These are phyloP conservation scores for Coronaproctus castanopsis DNA, from an alignment of 2,888 invertebrate genomes.

Conservation along the genomic window DNA sequence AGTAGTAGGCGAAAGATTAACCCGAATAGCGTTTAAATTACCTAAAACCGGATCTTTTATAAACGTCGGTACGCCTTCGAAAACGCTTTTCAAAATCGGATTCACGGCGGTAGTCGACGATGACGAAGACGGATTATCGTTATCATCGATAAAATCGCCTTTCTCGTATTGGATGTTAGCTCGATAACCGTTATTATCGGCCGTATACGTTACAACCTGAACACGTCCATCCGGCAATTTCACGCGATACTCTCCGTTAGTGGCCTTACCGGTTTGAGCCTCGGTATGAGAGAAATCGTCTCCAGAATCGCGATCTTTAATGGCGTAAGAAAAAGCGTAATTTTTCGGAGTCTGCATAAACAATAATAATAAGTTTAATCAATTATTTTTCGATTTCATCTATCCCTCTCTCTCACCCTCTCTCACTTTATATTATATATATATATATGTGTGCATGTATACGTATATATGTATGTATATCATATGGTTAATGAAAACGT, in stretches of 20 bases:
- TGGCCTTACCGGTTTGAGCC: slow-evolving; percentile 37
- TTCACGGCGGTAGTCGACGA: not conserved
- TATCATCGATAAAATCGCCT: not conserved
- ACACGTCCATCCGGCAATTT: slow-evolving; percentile 43
- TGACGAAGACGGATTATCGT: not conserved
- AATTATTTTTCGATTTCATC: no score
- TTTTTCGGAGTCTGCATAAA: slow-evolving; percentile 27
- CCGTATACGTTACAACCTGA: slow-evolving; percentile 44
- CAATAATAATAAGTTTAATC: no score
- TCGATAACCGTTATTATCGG: slow-evolving; percentile 43
- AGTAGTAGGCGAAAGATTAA: no score
- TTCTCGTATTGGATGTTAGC: slow-evolving; percentile 39
- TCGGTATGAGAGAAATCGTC: slow-evolving; percentile 48
- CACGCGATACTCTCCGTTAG: slow-evolving; percentile 45
- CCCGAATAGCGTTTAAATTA: not conserved
- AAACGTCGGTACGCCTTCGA: not conserved
- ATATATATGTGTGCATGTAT: no score
- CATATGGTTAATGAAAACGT: no score
- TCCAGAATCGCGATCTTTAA: slow-evolving; percentile 38
- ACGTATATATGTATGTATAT: no score
- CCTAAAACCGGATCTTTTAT: not conserved
- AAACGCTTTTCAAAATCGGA: not conserved
- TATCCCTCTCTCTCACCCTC: no score
- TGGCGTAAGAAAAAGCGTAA: slow-evolving; percentile 45
- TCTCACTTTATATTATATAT: no score